A percentile compares a stretch with the other conserved stretches of the same genome.
Evolutionary conservation across 2,113 vertebrate genomes (phyloP).

Genomic region (Zosterops japonicus): DNA sequence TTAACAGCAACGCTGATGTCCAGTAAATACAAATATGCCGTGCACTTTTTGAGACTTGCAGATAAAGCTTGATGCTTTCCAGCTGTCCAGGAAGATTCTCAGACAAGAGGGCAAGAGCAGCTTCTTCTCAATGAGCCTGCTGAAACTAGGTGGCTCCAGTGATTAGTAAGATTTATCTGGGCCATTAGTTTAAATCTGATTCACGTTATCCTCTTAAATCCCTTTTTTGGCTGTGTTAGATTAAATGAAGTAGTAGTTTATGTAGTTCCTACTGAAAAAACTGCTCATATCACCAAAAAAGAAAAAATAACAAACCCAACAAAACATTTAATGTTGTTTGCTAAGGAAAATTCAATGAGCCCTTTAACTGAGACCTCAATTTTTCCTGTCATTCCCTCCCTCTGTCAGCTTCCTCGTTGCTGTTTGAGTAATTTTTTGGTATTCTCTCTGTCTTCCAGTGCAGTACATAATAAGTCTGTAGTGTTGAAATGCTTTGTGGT

Average conservation of each 20-base stretch:
- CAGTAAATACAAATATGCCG: not conserved
- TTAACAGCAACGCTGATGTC: not conserved
- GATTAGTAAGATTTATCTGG: not conserved
- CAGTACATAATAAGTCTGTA: not conserved
- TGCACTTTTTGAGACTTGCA: not conserved
- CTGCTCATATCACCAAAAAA: not conserved
- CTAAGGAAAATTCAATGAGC: not conserved
- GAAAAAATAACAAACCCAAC: not conserved
- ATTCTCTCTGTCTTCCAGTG: not conserved
- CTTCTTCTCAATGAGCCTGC: not conserved
- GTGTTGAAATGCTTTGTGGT: not conserved
- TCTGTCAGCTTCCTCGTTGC: not conserved
- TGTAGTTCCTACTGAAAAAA: not conserved
- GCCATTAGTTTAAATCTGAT: slow-evolving; percentile 11
- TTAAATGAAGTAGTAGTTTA: not conserved
- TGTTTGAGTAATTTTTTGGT: not conserved
- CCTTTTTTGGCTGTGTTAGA: not conserved
- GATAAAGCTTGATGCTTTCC: not conserved
- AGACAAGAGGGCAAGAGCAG: not conserved
- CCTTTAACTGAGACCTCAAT: not conserved
- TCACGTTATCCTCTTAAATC: not conserved
- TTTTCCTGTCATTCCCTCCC: not conserved
- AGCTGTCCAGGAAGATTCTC: not conserved
- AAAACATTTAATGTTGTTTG: not conserved
- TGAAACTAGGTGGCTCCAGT: not conserved